phyloP scores from a whole-genome alignment of 2,113 vertebrate species.

The Microcebus lehilahytsara region DNA sequence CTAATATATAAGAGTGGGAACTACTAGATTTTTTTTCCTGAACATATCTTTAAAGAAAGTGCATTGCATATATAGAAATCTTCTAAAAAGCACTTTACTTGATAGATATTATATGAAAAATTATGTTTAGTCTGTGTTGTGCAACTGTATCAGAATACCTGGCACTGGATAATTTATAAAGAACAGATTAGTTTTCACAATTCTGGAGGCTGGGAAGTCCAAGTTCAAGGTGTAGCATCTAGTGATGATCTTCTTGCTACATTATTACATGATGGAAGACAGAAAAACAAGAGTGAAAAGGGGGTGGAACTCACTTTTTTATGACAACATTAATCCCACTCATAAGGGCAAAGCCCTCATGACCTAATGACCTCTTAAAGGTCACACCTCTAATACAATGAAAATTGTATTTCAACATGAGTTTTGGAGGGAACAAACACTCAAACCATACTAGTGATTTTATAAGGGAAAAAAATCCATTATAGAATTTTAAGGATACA shows the following conservation, averaged over 20 bases:
- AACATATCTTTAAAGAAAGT: neutral
- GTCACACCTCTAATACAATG: neutral
- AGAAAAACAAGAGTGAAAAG: neutral
- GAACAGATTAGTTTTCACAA: neutral
- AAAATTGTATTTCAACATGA: neutral
- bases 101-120: neutral
- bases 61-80: neutral
- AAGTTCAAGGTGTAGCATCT: neutral
- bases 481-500: neutral
- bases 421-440: neutral
- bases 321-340: neutral
- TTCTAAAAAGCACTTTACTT: neutral
- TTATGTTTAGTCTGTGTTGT: neutral
- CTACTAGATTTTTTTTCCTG: neutral
- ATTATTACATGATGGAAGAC: neutral
- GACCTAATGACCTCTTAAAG: neutral
- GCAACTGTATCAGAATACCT: neutral
- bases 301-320: neutral
- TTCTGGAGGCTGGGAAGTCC: neutral
- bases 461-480: neutral
- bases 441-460: neutral
- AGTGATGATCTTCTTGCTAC: neutral
- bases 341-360: neutral
- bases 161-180: neutral
- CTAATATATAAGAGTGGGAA: neutral